Base-by-base conservation (phyloP, 2,797 vertebrate species). In the Spondyliosoma cantharus region DNA sequence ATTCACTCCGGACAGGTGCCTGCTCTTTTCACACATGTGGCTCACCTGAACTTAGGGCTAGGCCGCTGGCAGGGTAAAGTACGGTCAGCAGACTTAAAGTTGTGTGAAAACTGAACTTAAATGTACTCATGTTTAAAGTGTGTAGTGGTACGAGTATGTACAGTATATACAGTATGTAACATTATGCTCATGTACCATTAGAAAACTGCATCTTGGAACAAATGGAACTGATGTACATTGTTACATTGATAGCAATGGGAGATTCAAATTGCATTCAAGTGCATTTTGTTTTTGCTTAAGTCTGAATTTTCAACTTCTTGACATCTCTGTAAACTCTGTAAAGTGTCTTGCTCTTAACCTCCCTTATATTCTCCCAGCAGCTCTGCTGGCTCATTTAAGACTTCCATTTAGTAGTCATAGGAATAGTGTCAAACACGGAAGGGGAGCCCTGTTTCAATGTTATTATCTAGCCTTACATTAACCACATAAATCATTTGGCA, bases 381-480 rank as follows among this genome's bases (percentile, higher is more conserved):
- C 20, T 22, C 17, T 24, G 22, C n/a, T 32, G 6, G 24, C 9
- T 29, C 22, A 15, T 29, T 29, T 29, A 16, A 32, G 0, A 22
- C 45, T 25, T 63, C 1, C 52, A 43, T 58, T 53, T 57, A 24
- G 7, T 19, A 15, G 59, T 29, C 8, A 24, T 53, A 29, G 29
- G 71, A 61, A 58, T 27, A 2, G 15, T 53, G 13, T 75, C 0
- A 2, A 54, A 57, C 9, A 46, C 46, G 37, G 12, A 60, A 57
- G 64, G 48, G 59, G 57, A 50, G 27, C 22, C n/a, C 48, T 42
- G 52, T 78, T 64, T 66, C 8, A 56, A 29, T 53, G 6, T 52
- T 46, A 60, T 67, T 48, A 24, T 73, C 27, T 77, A 71, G 64
- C 76, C 81, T 89, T 89, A 80, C 29, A 59, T 70, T 71, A 68